Percentiles rank a stretch among this genome's conserved stretches.
Evolutionary conservation across 2,888 invertebrate genomes (phyloP).

Genomic region (Aspidiotus rigidus): DNA sequence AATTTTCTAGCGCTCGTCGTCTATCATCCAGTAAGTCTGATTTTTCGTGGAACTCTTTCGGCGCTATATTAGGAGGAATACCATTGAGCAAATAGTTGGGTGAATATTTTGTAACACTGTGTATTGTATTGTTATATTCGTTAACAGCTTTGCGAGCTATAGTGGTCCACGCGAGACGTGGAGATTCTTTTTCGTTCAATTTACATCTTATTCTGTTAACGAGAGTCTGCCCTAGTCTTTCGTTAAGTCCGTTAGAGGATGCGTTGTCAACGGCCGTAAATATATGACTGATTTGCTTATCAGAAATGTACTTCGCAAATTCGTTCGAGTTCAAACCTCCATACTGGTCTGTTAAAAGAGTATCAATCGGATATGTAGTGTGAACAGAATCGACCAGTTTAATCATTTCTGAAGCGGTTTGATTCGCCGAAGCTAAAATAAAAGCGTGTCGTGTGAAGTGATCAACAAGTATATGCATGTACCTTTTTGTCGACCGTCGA

Average conservation of each 20-base stretch:
- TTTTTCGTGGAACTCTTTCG: background rate
- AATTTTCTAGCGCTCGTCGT: background rate
- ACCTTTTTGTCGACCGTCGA: slow-evolving; percentile 39
- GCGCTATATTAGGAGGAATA: background rate
- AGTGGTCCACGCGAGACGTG: slow-evolving; percentile 35
- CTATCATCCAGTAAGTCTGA: background rate
- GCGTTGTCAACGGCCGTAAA: slow-evolving; percentile 1
- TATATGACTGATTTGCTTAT: background rate
- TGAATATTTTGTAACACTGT: background rate
- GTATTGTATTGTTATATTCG: slow-evolving; percentile 33
- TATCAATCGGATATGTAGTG: slow-evolving; percentile 7
- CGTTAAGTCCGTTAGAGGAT: background rate
- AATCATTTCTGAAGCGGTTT: slow-evolving; percentile 39
- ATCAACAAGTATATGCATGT: slow-evolving; percentile 39
- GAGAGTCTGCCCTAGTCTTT: no score
- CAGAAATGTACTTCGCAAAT: background rate
- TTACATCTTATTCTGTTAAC: no score
- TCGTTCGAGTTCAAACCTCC: background rate
- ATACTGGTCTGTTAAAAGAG: slow-evolving; percentile 1
- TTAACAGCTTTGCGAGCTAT: slow-evolving; percentile 35
- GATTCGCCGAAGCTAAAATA: slow-evolving; percentile 38
- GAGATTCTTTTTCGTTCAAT: background rate
- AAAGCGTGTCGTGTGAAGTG: slow-evolving; percentile 39
- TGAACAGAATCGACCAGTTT: slow-evolving; percentile 34
- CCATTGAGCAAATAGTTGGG: background rate